Evolutionary conservation across 1,140 invertebrate species (phyloP).

Genomic region (Ectropis grisescens): DNA sequence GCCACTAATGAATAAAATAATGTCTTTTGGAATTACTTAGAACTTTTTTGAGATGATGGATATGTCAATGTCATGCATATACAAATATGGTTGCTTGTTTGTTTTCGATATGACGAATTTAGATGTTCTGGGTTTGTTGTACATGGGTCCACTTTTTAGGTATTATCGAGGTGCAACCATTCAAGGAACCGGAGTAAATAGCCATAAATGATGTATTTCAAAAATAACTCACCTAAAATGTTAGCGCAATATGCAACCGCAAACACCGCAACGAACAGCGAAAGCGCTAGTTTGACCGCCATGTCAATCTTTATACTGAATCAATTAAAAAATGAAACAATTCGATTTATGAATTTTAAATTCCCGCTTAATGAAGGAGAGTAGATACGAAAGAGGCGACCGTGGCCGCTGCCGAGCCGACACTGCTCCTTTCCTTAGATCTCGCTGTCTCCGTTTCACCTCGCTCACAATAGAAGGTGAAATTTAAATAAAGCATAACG

Average conservation of each 20-base stretch:
- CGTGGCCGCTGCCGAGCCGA: constrained; percentile 35
- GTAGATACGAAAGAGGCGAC: constrained; percentile 28
- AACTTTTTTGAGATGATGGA: too few species aligned
- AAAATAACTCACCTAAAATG: constrained; percentile 51
- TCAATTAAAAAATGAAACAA: constrained; percentile 2
- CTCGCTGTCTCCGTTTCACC: constrained; percentile 53
- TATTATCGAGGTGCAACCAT: too few species aligned
- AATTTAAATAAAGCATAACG: constrained; percentile 65
- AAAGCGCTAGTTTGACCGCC: constrained; percentile 46
- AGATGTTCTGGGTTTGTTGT: too few species aligned
- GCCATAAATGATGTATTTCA: too few species aligned
- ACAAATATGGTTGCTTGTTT: too few species aligned
- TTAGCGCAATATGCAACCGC: constrained; percentile 30
- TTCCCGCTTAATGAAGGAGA: constrained; percentile 14
- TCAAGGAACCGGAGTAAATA: too few species aligned
- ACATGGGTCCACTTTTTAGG: too few species aligned
- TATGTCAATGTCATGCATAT: too few species aligned
- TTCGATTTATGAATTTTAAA: constrained; percentile 18
- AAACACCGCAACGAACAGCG: constrained; percentile 26
- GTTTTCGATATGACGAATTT: too few species aligned
- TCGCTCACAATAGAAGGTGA: constrained; percentile 65
- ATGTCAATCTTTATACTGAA: constrained; percentile 19
- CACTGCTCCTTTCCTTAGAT: constrained; percentile 56
- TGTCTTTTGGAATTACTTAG: too few species aligned
- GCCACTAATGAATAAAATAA: too few species aligned